Evolutionary conservation across 2,113 vertebrate species (phyloP).

Genomic region (Brachypteracias leptosomus): DNA sequence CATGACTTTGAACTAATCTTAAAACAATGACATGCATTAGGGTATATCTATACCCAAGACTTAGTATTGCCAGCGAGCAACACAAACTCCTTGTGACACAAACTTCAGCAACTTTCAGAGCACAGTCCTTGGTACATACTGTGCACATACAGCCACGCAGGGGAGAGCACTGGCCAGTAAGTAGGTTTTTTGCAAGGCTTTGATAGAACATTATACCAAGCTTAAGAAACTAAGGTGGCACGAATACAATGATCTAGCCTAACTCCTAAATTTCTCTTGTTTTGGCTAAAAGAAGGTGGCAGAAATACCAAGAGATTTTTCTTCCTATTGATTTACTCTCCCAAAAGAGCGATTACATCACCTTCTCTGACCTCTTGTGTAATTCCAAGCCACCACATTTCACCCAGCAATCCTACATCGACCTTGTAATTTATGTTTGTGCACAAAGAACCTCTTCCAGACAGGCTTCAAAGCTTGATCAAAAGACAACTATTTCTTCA

Average conservation of each 20-base stretch:
- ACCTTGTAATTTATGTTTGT: neutral
- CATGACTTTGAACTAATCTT: neutral
- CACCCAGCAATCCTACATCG: neutral
- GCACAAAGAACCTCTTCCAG: neutral
- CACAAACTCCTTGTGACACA: accelerated
- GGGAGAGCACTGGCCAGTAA: neutral
- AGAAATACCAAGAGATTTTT: neutral
- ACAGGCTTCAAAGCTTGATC: neutral
- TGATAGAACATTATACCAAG: neutral
- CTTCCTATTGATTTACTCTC: neutral
- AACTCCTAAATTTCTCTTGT: neutral
- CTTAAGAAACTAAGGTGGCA: neutral
- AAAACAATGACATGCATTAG: neutral
- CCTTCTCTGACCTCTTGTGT: neutral
- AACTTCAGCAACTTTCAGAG: neutral
- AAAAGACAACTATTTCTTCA: neutral
- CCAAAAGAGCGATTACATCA: neutral
- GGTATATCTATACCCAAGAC: neutral
- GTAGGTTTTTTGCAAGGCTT: neutral
- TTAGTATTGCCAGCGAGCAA: accelerated
- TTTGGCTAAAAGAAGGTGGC: neutral
- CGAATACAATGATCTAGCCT: neutral
- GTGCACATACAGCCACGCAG: accelerated
- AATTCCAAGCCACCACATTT: neutral
- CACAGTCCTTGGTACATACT: accelerated